phyloP scores from a whole-genome alignment of 2,888 invertebrate species.

The Drosophila bunnanda region DNA sequence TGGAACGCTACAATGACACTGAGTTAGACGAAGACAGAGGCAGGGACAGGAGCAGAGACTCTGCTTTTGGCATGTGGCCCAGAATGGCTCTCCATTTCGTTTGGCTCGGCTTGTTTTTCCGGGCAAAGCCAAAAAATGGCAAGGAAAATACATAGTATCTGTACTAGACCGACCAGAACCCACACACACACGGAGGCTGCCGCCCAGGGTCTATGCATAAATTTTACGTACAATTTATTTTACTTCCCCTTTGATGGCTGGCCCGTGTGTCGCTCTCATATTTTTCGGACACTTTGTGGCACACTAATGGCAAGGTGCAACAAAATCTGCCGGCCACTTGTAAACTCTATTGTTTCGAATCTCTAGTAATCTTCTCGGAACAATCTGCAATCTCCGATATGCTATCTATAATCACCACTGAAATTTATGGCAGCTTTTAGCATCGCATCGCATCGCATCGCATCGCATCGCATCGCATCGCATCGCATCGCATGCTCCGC shows the following conservation, averaged over 20 bases:
- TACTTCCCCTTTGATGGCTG: conserved; percentile 34
- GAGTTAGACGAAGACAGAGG: conserved; percentile 23
- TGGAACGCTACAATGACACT: conserved; percentile 42
- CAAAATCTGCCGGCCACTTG: conserved; percentile 37
- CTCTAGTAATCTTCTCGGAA: conserved; percentile 7
- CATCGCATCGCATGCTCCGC: conserved; percentile 7
- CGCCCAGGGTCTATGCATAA: conserved; percentile 54
- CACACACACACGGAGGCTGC: conserved; percentile 29
- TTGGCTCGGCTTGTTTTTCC: conserved; percentile 39
- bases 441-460: not conserved
- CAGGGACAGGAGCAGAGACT: conserved; percentile 17
- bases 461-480: too few relatives aligned
- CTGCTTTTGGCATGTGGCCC: conserved; percentile 68
- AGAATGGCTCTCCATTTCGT: conserved; percentile 43
- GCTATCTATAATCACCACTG: conserved; percentile 46
- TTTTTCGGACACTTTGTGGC: conserved; percentile 60
- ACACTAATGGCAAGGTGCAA: conserved; percentile 32
- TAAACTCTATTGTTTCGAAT: conserved; percentile 12
- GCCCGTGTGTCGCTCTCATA: conserved; percentile 24
- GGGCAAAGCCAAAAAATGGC: conserved; percentile 41
- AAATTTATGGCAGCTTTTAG: conserved; percentile 69
- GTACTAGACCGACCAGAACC: not conserved
- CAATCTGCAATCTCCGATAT: conserved; percentile 26
- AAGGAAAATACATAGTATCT: conserved; percentile 6
- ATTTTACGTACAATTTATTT: conserved; percentile 55